A percentile compares a stretch with the other conserved stretches of the same genome.
Conservation (phyloP, 1,140 invertebrate genomes). For the Aphelenchoides avenae region DNA sequence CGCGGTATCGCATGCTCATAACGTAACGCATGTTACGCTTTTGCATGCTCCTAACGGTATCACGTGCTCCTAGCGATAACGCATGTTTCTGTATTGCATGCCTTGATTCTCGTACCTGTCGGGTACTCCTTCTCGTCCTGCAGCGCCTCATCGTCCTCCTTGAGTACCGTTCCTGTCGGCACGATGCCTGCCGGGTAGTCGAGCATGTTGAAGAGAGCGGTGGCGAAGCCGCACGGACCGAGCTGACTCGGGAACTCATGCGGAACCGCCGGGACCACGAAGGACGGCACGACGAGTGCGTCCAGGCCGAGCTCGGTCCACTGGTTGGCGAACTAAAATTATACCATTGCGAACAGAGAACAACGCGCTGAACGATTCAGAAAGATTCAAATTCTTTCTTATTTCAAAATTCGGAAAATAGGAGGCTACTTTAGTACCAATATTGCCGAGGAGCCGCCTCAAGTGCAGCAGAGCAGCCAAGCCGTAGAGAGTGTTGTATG, state of each 20-base stretch:
- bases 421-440: too few relatives aligned
- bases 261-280: slow-evolving; percentile 44
- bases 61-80: too few relatives aligned
- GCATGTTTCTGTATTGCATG: too few relatives aligned
- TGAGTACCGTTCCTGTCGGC: slow-evolving; percentile 20
- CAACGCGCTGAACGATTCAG: slow-evolving; percentile 28
- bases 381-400: slow-evolving; percentile 9
- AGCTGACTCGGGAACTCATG: slow-evolving; percentile 37
- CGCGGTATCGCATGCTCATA: too few relatives aligned
- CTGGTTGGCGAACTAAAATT: slow-evolving; percentile 41
- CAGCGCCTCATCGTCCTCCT: slow-evolving; percentile 32
- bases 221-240: slow-evolving; percentile 39
- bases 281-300: slow-evolving; percentile 53
- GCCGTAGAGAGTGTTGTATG: too few relatives aligned
- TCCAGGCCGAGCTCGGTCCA: slow-evolving; percentile 50
- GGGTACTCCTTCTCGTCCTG: slow-evolving; percentile 37
- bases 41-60: too few relatives aligned
- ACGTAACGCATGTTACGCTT: too few relatives aligned
- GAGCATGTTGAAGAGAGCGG: slow-evolving; percentile 45
- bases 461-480: slow-evolving; percentile 31
- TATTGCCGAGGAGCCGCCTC: too few relatives aligned
- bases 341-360: slow-evolving; percentile 34
- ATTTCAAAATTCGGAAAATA: too few relatives aligned
- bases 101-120: too few relatives aligned
- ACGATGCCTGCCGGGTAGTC: slow-evolving; percentile 44